phyloP scores from a whole-genome alignment of 1,140 invertebrate genomes.

The Aphidius ervi region DNA sequence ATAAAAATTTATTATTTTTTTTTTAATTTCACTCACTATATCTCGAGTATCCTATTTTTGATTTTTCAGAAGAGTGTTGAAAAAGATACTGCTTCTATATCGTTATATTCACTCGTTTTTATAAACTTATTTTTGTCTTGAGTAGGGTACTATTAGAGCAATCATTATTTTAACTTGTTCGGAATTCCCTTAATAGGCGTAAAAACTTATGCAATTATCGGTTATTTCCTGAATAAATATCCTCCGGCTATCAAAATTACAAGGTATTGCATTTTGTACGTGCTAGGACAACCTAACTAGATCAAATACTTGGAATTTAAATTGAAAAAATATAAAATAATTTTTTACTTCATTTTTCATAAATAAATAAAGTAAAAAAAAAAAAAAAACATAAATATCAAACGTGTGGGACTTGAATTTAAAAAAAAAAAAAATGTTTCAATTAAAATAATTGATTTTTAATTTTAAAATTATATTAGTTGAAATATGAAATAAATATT shows the following conservation, averaged over 20 bases:
- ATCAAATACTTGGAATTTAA: not conserved
- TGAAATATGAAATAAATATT: no score
- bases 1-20: not conserved
- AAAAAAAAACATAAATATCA: no score
- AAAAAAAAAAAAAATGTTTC: no score
- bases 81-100: conserved; percentile 38
- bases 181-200: conserved; percentile 49
- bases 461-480: no score
- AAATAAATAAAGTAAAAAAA: no score
- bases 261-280: conserved; percentile 21
- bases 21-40: no score
- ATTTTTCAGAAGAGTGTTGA: conserved; percentile 8
- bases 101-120: conserved; percentile 35
- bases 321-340: not conserved
- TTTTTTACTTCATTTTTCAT: not conserved
- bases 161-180: conserved; percentile 27
- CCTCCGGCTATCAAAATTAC: conserved; percentile 26
- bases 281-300: not conserved
- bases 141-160: conserved; percentile 27
- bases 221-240: conserved; percentile 50
- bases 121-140: conserved; percentile 47
- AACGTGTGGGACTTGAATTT: no score
- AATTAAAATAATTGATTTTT: no score
- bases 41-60: no score
- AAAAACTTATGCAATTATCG: conserved; percentile 38